Evolutionary conservation across 92 coral and sea anemone species (phyloP), one percentile per base, ranked within the genome.

Genomic region (Pocillopora grandis): DNA sequence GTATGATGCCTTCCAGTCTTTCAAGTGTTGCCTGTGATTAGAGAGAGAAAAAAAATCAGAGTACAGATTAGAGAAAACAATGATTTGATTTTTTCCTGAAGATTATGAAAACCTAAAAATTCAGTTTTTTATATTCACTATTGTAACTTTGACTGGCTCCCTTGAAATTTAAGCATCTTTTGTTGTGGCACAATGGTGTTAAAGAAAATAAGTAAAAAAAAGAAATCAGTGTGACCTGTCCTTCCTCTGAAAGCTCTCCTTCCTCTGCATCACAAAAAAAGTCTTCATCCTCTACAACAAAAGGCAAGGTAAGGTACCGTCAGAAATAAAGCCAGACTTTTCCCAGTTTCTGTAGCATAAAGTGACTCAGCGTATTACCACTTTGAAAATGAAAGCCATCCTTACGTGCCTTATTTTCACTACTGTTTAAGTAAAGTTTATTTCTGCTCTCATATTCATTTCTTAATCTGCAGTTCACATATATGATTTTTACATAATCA

Each of bases 221-320:
- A 21, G 8, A 0, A 35, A 42, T 42, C 2, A 19, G 12, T 27
- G 31, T 0, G 31, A 93, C 98, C 94, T 96, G 99, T 60, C 99
- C 99, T 84, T 94, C 86, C 67, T 90, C 98, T 42, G 98, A 90
- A 0, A 96, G 91, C 21, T 94, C 89, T 63, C 77, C 98, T 63
- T 94, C 98, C 78, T 88, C 92, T 58, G 90, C 96, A 88, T 89
- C 88, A 69, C 96, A 85, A 77, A 94, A 96, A 71, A 88, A 96
- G 65, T 94, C 98, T 70, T 93, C 94, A 13, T 93, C 95, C 63
- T 90, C 92, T 21, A 89, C 98, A 66, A 61, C 18, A 60, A 60
- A 74, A 66, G 82, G 85, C 49, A 82, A 15, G 55, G 6, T 31
- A 62, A 33, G 55, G n/a, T 12, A 18, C 9, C 17, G 12, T 62